These are phyloP conservation scores for Platynereis dumerilii DNA, from an alignment of 2,888 invertebrate genomes.

Conservation along the genomic window DNA sequence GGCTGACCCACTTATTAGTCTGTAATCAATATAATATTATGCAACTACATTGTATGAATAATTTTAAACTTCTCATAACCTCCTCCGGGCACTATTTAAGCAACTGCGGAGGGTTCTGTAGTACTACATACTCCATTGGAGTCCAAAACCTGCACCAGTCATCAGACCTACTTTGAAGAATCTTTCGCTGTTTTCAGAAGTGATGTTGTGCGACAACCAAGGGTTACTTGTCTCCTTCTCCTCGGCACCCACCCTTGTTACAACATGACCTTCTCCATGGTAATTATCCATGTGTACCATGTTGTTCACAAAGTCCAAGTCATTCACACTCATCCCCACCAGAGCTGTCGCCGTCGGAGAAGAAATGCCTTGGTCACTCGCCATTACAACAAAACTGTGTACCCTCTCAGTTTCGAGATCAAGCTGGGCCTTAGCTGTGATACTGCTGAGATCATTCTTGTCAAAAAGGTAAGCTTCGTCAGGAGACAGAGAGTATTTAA, in stretches of 20 bases:
- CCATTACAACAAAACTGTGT: slow-evolving; percentile 27
- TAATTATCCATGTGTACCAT: slow-evolving; percentile 15
- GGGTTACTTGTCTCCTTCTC: slow-evolving; percentile 48
- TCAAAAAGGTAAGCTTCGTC: slow-evolving; percentile 74
- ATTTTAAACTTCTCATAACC: too few species aligned
- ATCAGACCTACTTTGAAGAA: slow-evolving; percentile 22
- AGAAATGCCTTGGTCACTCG: slow-evolving; percentile 29
- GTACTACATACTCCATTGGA: too few species aligned
- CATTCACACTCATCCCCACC: slow-evolving; percentile 27
- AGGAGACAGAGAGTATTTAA: slow-evolving; percentile 41
- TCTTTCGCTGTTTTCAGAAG: slow-evolving; percentile 21
- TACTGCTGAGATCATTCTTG: slow-evolving; percentile 17
- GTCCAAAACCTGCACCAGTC: slow-evolving; percentile 19
- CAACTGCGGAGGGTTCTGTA: too few species aligned
- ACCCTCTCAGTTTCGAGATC: slow-evolving; percentile 24
- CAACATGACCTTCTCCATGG: slow-evolving; percentile 36
- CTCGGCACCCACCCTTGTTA: slow-evolving; percentile 40
- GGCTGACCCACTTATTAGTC: too few species aligned
- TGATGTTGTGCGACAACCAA: slow-evolving; percentile 36
- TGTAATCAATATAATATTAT: too few species aligned
- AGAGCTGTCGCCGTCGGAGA: slow-evolving; percentile 23
- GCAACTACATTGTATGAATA: too few species aligned
- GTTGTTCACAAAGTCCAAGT: slow-evolving; percentile 30
- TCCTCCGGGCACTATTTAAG: too few species aligned
- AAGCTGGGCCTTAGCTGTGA: slow-evolving; percentile 26